Percentiles rank a stretch among this genome's conserved stretches.
phyloP scores from a whole-genome alignment of 2,797 vertebrate genomes.

The Danio choprae region DNA sequence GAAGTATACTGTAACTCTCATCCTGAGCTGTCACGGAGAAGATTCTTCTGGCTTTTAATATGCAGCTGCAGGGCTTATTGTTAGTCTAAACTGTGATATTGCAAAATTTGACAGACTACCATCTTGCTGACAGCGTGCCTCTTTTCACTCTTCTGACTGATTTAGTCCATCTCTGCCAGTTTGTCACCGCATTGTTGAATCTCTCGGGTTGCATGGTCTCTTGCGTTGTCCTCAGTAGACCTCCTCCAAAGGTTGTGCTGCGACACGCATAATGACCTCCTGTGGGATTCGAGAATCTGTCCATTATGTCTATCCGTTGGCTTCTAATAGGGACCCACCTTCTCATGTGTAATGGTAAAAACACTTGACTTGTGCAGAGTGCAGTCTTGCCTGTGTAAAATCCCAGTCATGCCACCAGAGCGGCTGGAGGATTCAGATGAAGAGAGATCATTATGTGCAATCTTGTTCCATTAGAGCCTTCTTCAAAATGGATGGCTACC shows the following conservation, averaged over 20 bases:
- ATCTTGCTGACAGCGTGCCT: constrained; percentile 49
- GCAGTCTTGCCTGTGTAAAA: constrained; percentile 48
- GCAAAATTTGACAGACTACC: constrained; percentile 51
- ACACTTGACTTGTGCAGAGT: constrained; percentile 54
- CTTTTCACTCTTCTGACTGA: constrained; percentile 26
- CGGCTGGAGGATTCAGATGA: constrained; percentile 54
- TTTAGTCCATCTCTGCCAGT: constrained; percentile 51
- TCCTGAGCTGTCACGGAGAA: constrained; percentile 26
- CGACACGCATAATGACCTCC: constrained; percentile 80
- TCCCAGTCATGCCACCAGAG: constrained; percentile 37
- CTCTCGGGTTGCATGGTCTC: constrained; percentile 13
- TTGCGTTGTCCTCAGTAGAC: constrained; percentile 39
- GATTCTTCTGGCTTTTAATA: constrained; percentile 18
- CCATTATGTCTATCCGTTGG: constrained; percentile 67
- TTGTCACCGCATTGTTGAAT: constrained; percentile 47
- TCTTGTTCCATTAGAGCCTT: constrained; percentile 58
- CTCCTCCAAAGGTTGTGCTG: constrained; percentile 61
- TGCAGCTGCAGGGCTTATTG: constrained; percentile 22
- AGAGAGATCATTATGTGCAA: constrained; percentile 60
- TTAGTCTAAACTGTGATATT: constrained; percentile 47
- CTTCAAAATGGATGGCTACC: constrained; percentile 43
- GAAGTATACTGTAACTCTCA: constrained; percentile 18
- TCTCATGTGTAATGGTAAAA: constrained; percentile 70
- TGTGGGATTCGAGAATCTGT: constrained; percentile 71
- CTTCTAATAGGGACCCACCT: constrained; percentile 68